Evolutionary conservation across 2,888 invertebrate genomes (phyloP).

Genomic region (Apotomis betuletana): DNA sequence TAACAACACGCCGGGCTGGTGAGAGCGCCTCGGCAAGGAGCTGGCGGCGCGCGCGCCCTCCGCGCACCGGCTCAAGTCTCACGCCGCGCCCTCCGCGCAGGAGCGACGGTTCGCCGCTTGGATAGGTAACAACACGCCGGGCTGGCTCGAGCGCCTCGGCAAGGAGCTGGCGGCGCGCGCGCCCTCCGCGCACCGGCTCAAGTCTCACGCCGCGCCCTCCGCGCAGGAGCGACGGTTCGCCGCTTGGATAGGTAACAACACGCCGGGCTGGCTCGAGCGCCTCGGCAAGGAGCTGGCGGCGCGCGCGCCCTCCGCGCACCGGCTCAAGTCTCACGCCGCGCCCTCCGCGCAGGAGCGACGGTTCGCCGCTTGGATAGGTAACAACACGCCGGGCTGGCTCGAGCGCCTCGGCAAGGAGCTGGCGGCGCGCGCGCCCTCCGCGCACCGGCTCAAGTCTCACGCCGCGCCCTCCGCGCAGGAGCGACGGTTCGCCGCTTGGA

Average conservation of each 20-base stretch:
- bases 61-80: conserved; percentile 96
- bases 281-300: conserved; percentile 59
- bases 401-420: conserved; percentile 85
- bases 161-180: conserved; percentile 75
- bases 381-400: conserved; percentile 64
- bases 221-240: conserved; percentile 96
- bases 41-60: conserved; percentile 87
- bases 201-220: conserved; percentile 97
- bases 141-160: conserved; percentile 96
- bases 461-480: conserved; percentile 94
- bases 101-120: conserved; percentile 97
- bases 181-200: conserved; percentile 97
- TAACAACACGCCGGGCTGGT: conserved; percentile 91
- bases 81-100: conserved; percentile 97
- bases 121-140: conserved; percentile 91
- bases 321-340: conserved; percentile 96
- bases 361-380: conserved; percentile 98
- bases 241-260: conserved; percentile 94
- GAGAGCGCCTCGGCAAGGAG: conserved; percentile 92
- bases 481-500: conserved; percentile 98
- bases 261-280: conserved; percentile 95
- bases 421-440: conserved; percentile 88
- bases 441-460: conserved; percentile 96
- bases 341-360: conserved; percentile 93
- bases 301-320: conserved; percentile 94